Conservation (phyloP, 2,797 vertebrate species). For the Typhlichthys eigenmanni region DNA sequence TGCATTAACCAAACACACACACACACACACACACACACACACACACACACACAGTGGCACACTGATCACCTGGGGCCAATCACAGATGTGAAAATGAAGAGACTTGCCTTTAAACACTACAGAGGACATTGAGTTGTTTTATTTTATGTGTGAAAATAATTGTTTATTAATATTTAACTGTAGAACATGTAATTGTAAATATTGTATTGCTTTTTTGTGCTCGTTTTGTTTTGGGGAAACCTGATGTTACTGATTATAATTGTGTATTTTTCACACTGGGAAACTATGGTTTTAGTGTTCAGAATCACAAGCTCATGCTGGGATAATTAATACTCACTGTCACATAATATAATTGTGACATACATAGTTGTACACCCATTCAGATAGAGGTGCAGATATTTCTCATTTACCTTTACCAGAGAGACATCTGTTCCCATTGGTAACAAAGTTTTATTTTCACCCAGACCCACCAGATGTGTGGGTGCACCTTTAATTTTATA, state of each 20-base stretch:
- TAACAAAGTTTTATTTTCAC: too few species aligned
- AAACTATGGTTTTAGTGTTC: too few species aligned
- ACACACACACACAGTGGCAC: slow-evolving; percentile 32
- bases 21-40: slow-evolving; percentile 23
- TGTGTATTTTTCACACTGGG: background rate
- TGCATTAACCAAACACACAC: too few species aligned
- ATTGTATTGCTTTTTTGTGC: slow-evolving; percentile 42
- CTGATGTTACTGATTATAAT: slow-evolving; percentile 27
- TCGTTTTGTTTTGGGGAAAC: slow-evolving; percentile 43
- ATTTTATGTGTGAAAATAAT: slow-evolving; percentile 44
- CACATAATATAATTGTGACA: too few species aligned
- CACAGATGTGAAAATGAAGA: slow-evolving; percentile 32
- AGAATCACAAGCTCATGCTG: too few species aligned
- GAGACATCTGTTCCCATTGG: too few species aligned
- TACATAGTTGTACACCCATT: too few species aligned
- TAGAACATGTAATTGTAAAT: slow-evolving; percentile 56
- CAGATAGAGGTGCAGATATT: too few species aligned
- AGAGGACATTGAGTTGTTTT: slow-evolving; percentile 26
- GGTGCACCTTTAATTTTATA: too few species aligned
- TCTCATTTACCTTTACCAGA: too few species aligned
- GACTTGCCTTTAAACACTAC: slow-evolving; percentile 62
- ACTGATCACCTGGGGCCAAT: slow-evolving; percentile 46
- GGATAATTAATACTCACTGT: too few species aligned
- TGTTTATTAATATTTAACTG: slow-evolving; percentile 60
- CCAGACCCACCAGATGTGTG: too few species aligned